Percentiles rank a stretch among this genome's conserved stretches.
These are phyloP conservation scores for Sebastes iracundus DNA, from an alignment of 2,797 vertebrate species.

Conservation along the genomic window DNA sequence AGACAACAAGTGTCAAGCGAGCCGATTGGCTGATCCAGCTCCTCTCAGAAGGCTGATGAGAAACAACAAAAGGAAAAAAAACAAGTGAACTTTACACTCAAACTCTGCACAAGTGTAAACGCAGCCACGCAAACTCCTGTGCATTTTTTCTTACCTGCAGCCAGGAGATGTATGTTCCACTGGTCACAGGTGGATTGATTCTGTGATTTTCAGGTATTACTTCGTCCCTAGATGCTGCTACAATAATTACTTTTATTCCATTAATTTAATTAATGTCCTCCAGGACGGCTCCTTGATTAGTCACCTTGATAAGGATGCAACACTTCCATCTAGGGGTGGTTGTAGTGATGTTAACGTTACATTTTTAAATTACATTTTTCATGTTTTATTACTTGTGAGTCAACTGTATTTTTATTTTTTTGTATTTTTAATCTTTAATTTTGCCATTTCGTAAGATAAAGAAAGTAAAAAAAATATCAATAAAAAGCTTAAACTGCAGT, in stretches of 20 bases:
- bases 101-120: neutral
- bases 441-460: slow-evolving; percentile 11
- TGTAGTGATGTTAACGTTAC: neutral
- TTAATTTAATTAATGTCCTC: neutral
- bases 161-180: neutral
- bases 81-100: neutral
- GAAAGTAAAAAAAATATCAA: neutral
- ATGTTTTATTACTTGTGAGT: neutral
- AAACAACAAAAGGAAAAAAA: neutral
- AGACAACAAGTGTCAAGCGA: neutral
- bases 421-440: slow-evolving; percentile 10
- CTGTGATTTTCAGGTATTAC: neutral
- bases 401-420: neutral
- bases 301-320: neutral
- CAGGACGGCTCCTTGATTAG: neutral
- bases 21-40: neutral
- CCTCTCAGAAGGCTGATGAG: neutral
- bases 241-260: neutral
- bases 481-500: neutral
- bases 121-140: neutral
- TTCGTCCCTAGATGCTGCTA: neutral
- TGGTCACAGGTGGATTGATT: neutral
- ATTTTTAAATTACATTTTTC: neutral
- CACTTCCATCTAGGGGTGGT: slow-evolving; percentile 33
- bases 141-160: neutral